A percentile compares a stretch with the other conserved stretches of the same genome.
Conservation (phyloP, 2,113 vertebrate genomes). For the Nothobranchius kuhntae region DNA sequence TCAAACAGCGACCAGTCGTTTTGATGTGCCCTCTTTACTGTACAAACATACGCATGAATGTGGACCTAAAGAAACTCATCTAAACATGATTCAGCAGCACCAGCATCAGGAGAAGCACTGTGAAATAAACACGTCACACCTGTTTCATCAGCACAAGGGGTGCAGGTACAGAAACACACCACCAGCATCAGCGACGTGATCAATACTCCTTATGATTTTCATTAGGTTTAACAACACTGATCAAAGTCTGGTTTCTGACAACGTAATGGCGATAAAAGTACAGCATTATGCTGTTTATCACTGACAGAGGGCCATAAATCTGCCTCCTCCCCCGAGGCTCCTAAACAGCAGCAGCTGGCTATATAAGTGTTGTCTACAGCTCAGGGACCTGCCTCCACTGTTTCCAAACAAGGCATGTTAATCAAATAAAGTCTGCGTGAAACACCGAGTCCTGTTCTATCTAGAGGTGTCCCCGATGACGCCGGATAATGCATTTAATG, state of each 20-base stretch:
- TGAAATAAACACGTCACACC: neutral
- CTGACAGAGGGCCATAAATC: constrained; percentile 36
- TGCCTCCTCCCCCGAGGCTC: constrained; percentile 47
- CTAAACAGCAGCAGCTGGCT: constrained; percentile 58
- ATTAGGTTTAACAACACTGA: constrained; percentile 30
- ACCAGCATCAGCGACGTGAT: constrained; percentile 7
- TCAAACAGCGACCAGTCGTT: too few relatives aligned
- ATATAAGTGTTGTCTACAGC: constrained; percentile 55
- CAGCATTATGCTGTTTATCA: constrained; percentile 40
- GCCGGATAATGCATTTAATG: constrained; percentile 74
- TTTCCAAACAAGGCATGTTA: constrained; percentile 65
- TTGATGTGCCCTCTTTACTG: too few relatives aligned
- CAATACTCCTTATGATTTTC: constrained; percentile 26
- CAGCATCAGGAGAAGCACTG: neutral
- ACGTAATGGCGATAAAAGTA: constrained; percentile 26
- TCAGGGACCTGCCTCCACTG: constrained; percentile 56
- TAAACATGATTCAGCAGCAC: too few relatives aligned
- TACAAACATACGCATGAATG: too few relatives aligned
- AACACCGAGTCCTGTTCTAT: constrained; percentile 64
- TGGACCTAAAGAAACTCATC: neutral
- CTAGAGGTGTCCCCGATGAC: constrained; percentile 61
- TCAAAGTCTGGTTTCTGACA: constrained; percentile 24
- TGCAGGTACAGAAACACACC: too few relatives aligned
- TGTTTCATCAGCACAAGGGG: neutral
- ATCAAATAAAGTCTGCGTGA: constrained; percentile 67